Evolutionary conservation across 2,797 vertebrate species (phyloP), one percentile per base, ranked within the genome.

Genomic region (Chaetodon trifasciatus): DNA sequence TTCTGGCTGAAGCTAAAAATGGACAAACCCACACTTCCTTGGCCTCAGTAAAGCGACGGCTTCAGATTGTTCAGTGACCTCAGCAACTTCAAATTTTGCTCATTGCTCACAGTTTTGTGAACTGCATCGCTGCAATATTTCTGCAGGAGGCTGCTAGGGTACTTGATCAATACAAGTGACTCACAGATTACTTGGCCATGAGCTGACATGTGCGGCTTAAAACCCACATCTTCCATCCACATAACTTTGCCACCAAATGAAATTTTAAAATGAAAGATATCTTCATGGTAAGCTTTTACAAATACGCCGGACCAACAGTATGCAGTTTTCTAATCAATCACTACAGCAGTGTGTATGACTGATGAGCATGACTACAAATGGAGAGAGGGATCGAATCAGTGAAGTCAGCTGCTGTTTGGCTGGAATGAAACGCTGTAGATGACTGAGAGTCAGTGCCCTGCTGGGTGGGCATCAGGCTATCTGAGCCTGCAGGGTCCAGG

Each of bases 1-100:
- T 76, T 66, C 44, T 66, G 66, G 82, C 57, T 73, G 64, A 61
- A 65, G 60, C 68, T 68, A 37, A 69, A 84, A 68, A 78, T 21
- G 37, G 62, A 67, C 67, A 66, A 68, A 61, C 17, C n/a, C n/a
- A 64, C 17, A 53, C 67, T 56, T 70, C 16, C 52, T 37, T 55
- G 37, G 52, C 44, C 23, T 4, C 42, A 60, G 58, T 3, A 3
- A 3, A 66, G 28, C 19, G 53, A 64, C 17, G 61, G 37, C 44
- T 56, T 63, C 49, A 50, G 68, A 68, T 62, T 76, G 55, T 68
- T 70, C 53, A 39, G 15, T 11, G n/a, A 66, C 53, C 52, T 62
- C 19, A 50, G 39, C 32, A 70, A 71, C 67, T 74, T 76, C 35
- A 73, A 39, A 63, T 62, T 72, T 8, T 69, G 71, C 28, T 56